Evolutionary conservation across 2,797 vertebrate genomes (phyloP).

Genomic region (Pseudochirops cupreus): DNA sequence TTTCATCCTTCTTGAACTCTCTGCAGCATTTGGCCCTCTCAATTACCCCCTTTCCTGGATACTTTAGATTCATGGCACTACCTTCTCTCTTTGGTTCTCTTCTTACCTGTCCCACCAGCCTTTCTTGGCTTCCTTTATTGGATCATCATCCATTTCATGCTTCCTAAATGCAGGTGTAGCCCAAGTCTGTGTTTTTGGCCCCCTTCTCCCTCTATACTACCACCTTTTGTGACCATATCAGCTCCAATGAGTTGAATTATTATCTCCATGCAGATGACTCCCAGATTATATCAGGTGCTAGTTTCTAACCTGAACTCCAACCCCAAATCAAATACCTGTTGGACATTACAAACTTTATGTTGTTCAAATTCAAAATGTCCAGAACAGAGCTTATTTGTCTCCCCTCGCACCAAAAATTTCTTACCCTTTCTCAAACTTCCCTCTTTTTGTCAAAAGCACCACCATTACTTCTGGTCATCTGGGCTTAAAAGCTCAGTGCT

Average conservation of each 20-base stretch:
- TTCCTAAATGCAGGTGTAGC: neutral
- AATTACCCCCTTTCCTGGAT: neutral
- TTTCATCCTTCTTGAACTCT: neutral
- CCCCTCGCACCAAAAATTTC: neutral
- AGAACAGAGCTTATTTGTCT: neutral
- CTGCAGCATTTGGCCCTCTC: neutral
- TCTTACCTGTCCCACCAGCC: neutral
- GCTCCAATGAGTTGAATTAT: neutral
- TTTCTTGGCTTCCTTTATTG: neutral
- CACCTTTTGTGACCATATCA: neutral
- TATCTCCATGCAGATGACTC: neutral
- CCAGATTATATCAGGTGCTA: neutral
- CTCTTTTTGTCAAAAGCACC: neutral
- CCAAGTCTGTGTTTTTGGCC: neutral
- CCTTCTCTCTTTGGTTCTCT: neutral
- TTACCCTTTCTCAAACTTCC: neutral
- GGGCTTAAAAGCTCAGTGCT: neutral
- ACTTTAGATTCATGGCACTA: neutral
- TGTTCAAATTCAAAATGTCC: neutral
- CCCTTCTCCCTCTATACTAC: neutral
- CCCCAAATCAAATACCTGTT: neutral
- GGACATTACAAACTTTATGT: neutral
- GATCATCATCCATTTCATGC: neutral
- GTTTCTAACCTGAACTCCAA: neutral
- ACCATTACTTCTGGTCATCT: neutral